Percentiles rank a stretch among this genome's conserved stretches.
These are phyloP conservation scores for Dicyrtoma fusca DNA, from an alignment of 2,888 invertebrate species.

Conservation along the genomic window DNA sequence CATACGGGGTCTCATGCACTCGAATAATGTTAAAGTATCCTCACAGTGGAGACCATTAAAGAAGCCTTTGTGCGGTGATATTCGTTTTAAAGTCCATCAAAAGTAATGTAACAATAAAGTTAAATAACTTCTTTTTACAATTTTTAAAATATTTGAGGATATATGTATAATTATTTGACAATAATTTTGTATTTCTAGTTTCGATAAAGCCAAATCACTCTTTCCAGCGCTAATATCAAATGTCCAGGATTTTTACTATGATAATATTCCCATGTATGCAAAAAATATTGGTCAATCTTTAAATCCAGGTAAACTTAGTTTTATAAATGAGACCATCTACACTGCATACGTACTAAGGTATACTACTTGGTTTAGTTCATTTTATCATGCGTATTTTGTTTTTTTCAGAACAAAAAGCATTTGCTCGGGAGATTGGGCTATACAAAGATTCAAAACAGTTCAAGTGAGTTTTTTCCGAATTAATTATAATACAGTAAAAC, in stretches of 20 bases:
- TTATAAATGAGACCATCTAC: no score
- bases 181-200: constrained; percentile 13
- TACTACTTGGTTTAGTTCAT: no score
- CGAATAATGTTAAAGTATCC: constrained; percentile 38
- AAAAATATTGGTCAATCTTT: neutral
- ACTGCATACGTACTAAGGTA: no score
- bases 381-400: neutral
- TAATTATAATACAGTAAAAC: neutral
- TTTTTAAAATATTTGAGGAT: no score
- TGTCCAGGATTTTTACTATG: no score
- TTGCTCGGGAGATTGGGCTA: constrained; percentile 24
- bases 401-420: constrained; percentile 21
- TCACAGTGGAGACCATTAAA: constrained; percentile 43
- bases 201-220: neutral
- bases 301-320: constrained; percentile 22
- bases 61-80: constrained; percentile 46
- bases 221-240: no score
- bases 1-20: constrained; percentile 49
- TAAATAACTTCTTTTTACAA: no score
- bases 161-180: neutral
- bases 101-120: neutral
- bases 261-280: no score
- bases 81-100: constrained; percentile 2
- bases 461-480: neutral
- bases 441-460: constrained; percentile 9